Evolutionary conservation across 2,888 invertebrate genomes (phyloP), one percentile per base, ranked within the genome.

Genomic region (Drosophila prostipennis): DNA sequence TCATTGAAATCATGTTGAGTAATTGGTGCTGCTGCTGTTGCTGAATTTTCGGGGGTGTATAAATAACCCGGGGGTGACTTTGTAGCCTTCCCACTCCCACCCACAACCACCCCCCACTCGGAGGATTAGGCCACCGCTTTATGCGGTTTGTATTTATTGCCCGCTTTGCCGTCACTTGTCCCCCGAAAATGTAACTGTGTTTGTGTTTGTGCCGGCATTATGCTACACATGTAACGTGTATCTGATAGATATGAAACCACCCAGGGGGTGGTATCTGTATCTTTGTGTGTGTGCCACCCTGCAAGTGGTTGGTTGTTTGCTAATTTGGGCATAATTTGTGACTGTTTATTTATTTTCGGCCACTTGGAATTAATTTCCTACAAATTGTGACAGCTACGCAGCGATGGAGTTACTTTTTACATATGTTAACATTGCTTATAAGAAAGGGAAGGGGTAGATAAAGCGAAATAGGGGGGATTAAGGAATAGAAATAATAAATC

Each of bases 1-100:
- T 89, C 89, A 91, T 90, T 90, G 91, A 91, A 90, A 91, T 90
- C 89, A 89, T 89, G 90, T 90, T 91, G 91, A 90, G 90, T 90
- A 91, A 90, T 90, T 90, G 90, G 89, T 74, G 75, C 54, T 53
- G 57, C 59, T 61, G 72, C 48, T 37, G 51, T 39, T 48, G 54
- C 14, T 49, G 39, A 48, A 65, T 57, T 58, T 58, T 55, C 40
- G 55, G 57, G 64, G 64, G 70, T 65, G 63, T 74, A 78, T 87
- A 87, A 82, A 87, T 87, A 83, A 83, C 78, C 69, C 57, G 68
- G 72, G 76, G 76, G 79, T 69, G 74, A 73, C 70, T 79, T 36
- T 63, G 73, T 42, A 54, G 43, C 51, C 64, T 40, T 11, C 45
- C 53, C 23, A 32, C 43, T 11, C 45, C 53, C 23, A 32, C 48